Base-by-base conservation (phyloP, 2,888 invertebrate species). In the Lasioglossum marginatum region DNA sequence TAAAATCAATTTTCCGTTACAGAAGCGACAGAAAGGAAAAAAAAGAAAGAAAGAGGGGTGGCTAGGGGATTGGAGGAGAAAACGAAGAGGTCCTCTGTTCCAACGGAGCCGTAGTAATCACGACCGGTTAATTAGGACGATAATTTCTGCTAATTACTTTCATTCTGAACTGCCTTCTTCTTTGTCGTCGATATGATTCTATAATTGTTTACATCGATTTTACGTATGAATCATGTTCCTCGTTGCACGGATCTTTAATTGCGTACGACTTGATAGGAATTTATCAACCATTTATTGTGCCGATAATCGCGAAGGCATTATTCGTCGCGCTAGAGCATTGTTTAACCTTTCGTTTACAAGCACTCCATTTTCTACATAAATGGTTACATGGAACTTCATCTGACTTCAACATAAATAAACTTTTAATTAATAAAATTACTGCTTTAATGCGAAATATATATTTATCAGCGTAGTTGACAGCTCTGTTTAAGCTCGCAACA, bases 71-170 rank as follows among this genome's bases (percentile, higher is more conserved):
- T 8, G 8, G 52, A 3, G n/a, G n/a, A 5, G 4, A 23, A 34
- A 77, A 68, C 48, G 73, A 77, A 14, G 48, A 66, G 40, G 60
- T 79, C 73, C 76, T 60, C 75, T 72, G 68, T 86, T 86, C 72
- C 83, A 72, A 80, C 80, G 79, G 84, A 63, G 48, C 80, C 45
- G 77, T 71, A 57, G 81, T 79, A 88, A 88, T 88, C 82, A 72
- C 81, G 81, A 73, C 75, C 77, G 78, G 80, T 83, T 90, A 89
- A 89, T 89, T 88, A 87, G 81, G 77, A 48, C 85, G 79, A 82
- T 87, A 88, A 88, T 87, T 87, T 85, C 79, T 79, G 81, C 68
- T 88, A 88, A 90, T 83, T 85, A 87, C 85, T 82, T 88, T 81
- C 88, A 82, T 90, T 88, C 79, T 79, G 79, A 68, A 52, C 68